Evolutionary conservation across 2,113 vertebrate genomes (phyloP).

Genomic region (Micronycteris hirsuta): DNA sequence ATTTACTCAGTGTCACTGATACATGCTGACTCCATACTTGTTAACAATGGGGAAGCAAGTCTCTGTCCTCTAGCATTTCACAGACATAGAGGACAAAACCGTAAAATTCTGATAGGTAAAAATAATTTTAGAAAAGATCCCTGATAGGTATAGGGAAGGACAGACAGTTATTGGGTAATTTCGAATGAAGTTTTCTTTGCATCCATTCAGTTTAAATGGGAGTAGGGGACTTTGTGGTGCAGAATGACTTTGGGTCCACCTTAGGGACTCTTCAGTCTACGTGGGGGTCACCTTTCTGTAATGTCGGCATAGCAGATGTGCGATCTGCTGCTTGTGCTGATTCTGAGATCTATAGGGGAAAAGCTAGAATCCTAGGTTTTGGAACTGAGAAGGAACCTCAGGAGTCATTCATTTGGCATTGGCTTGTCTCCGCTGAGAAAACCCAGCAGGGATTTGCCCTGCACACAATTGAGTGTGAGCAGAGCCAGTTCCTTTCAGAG

Average conservation of each 20-base stretch:
- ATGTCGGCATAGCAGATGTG: background rate
- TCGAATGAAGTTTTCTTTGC: background rate
- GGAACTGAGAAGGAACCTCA: background rate
- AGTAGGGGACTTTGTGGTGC: background rate
- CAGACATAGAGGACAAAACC: background rate
- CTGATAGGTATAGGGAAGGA: background rate
- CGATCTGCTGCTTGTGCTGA: background rate
- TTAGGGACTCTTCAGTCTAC: background rate
- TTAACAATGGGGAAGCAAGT: background rate
- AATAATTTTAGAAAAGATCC: background rate
- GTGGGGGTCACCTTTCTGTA: background rate
- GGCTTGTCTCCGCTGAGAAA: background rate
- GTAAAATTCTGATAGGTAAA: background rate
- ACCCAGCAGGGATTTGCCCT: background rate
- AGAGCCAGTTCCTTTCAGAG: background rate
- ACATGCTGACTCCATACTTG: background rate
- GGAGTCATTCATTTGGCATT: background rate
- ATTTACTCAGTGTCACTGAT: background rate
- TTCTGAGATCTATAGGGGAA: background rate
- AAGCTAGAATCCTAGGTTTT: background rate
- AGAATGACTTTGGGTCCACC: background rate
- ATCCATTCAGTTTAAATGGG: background rate
- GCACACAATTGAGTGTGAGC: background rate
- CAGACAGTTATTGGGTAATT: background rate
- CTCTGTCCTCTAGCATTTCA: background rate